Percentiles rank a stretch among this genome's conserved stretches.
Evolutionary conservation across 1,140 invertebrate species (phyloP).

Genomic region (Acromyrmex echinatior): DNA sequence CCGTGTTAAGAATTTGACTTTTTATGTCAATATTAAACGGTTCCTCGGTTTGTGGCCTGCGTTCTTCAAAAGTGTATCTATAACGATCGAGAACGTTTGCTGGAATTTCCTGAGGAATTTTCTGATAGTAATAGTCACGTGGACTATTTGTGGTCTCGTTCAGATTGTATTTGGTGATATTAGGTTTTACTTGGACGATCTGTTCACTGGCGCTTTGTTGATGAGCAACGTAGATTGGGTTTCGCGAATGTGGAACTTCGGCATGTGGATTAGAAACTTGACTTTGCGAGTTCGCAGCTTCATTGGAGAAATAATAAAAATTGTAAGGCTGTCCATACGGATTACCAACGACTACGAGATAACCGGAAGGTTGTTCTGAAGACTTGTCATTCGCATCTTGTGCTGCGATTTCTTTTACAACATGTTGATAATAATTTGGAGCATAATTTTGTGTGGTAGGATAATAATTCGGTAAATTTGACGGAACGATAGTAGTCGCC

Average conservation of each 20-base stretch:
- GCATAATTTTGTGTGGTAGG: neutral
- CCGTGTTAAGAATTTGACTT: neutral
- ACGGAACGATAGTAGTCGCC: constrained; percentile 9
- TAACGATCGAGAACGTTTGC: constrained; percentile 24
- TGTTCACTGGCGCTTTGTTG: constrained; percentile 5
- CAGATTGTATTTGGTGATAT: constrained; percentile 10
- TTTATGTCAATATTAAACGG: neutral
- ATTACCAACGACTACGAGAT: constrained; percentile 32
- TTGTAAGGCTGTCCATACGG: constrained; percentile 26
- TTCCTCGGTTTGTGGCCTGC: neutral
- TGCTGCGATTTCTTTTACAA: neutral
- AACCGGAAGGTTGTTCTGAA: constrained; percentile 37
- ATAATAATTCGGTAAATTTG: neutral
- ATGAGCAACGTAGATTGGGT: constrained; percentile 3
- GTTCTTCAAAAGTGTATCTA: constrained; percentile 5
- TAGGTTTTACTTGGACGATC: neutral
- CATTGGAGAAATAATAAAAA: constrained; percentile 38
- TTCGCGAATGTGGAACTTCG: neutral
- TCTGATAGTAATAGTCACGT: constrained; percentile 3
- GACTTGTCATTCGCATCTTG: constrained; percentile 23
- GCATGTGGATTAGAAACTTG: neutral
- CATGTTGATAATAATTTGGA: constrained; percentile 31
- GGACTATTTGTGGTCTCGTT: neutral
- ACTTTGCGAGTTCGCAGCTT: neutral
- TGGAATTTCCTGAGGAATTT: neutral